Evolutionary conservation across 1,140 invertebrate species (phyloP).

Genomic region (Argopecten irradians): DNA sequence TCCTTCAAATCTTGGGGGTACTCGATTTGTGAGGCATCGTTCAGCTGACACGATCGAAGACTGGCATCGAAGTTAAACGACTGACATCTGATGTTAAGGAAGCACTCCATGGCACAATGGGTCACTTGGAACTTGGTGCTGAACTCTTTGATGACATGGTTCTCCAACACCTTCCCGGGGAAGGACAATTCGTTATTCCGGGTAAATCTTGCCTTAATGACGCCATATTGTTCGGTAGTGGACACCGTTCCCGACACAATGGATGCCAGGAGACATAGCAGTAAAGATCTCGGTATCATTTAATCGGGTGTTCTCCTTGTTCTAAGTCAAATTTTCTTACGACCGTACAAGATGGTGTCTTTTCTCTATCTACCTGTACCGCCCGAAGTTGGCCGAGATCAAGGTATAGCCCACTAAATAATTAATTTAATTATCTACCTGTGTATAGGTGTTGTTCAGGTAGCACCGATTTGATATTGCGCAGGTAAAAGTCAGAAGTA

Average conservation of each 20-base stretch:
- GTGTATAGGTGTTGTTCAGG: background rate
- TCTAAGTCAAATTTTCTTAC: background rate
- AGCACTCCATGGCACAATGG: constrained; percentile 63
- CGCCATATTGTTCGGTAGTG: background rate
- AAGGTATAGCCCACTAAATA: background rate
- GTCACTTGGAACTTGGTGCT: constrained; percentile 48
- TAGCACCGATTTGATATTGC: background rate
- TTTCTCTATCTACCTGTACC: background rate
- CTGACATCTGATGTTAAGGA: constrained; percentile 44
- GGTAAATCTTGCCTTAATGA: constrained; percentile 43
- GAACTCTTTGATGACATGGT: constrained; percentile 50
- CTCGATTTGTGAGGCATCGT: constrained; percentile 52
- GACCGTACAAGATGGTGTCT: background rate
- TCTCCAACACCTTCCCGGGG: constrained; percentile 41
- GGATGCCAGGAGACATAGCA: background rate
- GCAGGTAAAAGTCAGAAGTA: constrained; percentile 3
- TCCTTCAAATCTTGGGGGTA: constrained; percentile 44
- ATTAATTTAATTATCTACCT: constrained; percentile 11
- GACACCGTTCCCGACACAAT: background rate
- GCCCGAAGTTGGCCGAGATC: background rate
- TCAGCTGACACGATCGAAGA: constrained; percentile 53
- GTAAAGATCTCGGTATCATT: background rate
- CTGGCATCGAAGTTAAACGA: constrained; percentile 58
- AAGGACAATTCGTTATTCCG: constrained; percentile 42
- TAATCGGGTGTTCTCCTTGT: background rate